These are phyloP conservation scores for Eremophila alpestris DNA, from an alignment of 2,797 vertebrate species.

Conservation along the genomic window DNA sequence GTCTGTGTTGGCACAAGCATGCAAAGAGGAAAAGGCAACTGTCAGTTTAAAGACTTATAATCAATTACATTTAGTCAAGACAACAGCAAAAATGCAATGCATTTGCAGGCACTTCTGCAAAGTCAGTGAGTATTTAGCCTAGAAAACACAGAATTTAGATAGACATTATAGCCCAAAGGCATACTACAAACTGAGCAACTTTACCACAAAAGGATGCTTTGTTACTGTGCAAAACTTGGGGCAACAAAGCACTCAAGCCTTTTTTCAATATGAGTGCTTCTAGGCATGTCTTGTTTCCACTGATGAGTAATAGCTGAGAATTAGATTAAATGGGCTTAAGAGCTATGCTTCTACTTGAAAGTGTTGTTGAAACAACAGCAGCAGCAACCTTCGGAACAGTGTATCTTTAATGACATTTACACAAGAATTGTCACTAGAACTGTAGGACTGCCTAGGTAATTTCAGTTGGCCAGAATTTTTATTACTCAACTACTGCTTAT, in stretches of 20 bases:
- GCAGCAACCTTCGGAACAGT: not conserved
- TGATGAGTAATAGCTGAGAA: not conserved
- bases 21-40: not conserved
- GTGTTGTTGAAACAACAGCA: not conserved
- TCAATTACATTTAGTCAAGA: not conserved
- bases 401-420: not conserved
- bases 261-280: not conserved
- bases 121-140: not conserved
- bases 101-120: not conserved
- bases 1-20: constrained; percentile 72
- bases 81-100: not conserved
- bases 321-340: not conserved
- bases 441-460: not conserved
- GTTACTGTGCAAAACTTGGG: not conserved
- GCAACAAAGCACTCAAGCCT: not conserved
- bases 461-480: not conserved
- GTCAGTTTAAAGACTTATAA: not conserved
- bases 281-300: not conserved
- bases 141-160: not conserved
- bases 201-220: not conserved
- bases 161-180: not conserved
- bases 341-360: not conserved
- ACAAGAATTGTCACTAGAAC: not conserved
- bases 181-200: not conserved
- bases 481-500: not conserved